phyloP scores from a whole-genome alignment of 2,113 vertebrate genomes.

The Phyllostomus discolor region DNA sequence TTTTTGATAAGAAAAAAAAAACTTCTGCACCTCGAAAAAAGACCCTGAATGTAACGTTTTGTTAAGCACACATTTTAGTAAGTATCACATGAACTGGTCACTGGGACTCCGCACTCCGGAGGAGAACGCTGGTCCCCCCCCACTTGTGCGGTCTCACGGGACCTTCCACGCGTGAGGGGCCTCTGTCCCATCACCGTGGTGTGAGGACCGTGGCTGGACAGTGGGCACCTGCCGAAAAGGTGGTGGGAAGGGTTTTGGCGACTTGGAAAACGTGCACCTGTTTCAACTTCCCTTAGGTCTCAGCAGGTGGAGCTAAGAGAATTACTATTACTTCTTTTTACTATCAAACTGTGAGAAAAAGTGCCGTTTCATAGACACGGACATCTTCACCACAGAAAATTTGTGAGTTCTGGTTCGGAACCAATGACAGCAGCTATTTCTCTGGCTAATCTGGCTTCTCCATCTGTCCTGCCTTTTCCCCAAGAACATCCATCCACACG shows the following conservation, averaged over 20 bases:
- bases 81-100: not conserved
- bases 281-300: not conserved
- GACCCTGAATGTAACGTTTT: not conserved
- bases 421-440: not conserved
- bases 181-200: not conserved
- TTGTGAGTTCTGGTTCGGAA: not conserved
- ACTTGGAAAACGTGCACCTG: not conserved
- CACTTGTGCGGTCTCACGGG: not conserved
- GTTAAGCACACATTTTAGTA: not conserved
- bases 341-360: not conserved
- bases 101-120: not conserved
- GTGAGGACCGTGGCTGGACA: not conserved
- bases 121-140: rapidly evolving
- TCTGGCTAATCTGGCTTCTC: not conserved
- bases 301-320: conserved; percentile 40
- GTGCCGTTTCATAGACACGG: not conserved
- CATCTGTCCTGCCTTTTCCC: not conserved
- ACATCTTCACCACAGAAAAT: not conserved
- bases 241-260: not conserved
- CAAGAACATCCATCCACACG: not conserved
- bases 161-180: not conserved
- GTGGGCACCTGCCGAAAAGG: not conserved
- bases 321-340: not conserved
- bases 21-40: conserved; percentile 44
- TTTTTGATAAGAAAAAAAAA: not conserved